Percentiles rank a stretch among this genome's conserved stretches.
Conservation (phyloP, 2,888 invertebrate genomes). For the Sesia apiformis region DNA sequence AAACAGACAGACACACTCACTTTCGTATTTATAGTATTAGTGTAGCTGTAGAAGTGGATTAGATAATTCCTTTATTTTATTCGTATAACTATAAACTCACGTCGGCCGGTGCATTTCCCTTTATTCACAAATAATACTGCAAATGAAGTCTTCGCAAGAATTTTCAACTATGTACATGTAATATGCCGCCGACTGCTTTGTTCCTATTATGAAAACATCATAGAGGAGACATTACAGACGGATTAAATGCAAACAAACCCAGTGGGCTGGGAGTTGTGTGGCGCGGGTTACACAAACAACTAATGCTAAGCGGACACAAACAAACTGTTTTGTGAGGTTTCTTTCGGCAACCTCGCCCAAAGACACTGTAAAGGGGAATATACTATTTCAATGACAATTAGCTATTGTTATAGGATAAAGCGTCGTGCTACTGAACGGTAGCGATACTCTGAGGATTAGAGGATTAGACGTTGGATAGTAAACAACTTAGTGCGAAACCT, state of each 20-base stretch:
- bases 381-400: constrained; percentile 52
- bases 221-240: constrained; percentile 56
- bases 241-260: constrained; percentile 66
- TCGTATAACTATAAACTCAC: too few species aligned
- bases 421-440: constrained; percentile 34
- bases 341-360: constrained; percentile 26
- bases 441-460: constrained; percentile 62
- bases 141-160: background rate
- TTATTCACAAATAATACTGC: too few species aligned
- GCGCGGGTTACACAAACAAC: constrained; percentile 43
- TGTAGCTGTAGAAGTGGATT: too few species aligned
- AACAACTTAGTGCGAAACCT: constrained; percentile 46
- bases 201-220: constrained; percentile 42
- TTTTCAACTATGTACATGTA: constrained; percentile 14
- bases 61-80: too few species aligned
- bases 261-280: constrained; percentile 42
- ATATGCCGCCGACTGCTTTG: constrained; percentile 27
- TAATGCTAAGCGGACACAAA: constrained; percentile 58
- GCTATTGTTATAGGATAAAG: constrained; percentile 37
- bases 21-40: too few species aligned
- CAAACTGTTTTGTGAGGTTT: constrained; percentile 52
- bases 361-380: constrained; percentile 19
- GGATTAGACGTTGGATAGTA: constrained; percentile 46
- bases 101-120: too few species aligned
- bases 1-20: too few species aligned